phyloP scores from a whole-genome alignment of 2,797 vertebrate species.

The Pseudopleuronectes americanus region DNA sequence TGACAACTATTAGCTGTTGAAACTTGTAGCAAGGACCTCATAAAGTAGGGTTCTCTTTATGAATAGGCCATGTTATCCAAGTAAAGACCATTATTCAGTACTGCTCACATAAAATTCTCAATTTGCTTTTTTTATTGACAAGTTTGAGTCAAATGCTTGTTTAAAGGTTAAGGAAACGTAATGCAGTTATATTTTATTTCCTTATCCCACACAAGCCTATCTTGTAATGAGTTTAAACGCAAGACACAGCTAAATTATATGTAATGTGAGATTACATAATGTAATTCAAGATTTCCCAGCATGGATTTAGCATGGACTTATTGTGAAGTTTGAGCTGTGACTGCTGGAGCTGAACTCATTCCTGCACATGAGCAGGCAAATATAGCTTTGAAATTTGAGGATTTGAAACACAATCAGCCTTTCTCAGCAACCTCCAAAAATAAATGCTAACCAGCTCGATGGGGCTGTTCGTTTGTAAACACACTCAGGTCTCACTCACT shows the following conservation, averaged over 20 bases:
- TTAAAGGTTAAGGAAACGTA: neutral
- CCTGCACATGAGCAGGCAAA: conserved; percentile 43
- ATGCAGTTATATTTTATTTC: neutral
- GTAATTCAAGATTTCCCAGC: too few relatives aligned
- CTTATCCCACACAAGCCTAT: neutral
- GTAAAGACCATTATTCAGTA: neutral
- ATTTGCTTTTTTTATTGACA: neutral
- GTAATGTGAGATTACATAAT: too few relatives aligned
- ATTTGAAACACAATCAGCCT: conserved; percentile 50
- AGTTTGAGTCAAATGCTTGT: neutral
- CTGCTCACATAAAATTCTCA: neutral
- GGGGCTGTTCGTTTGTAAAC: neutral
- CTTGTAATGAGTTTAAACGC: neutral
- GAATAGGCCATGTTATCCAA: too few relatives aligned
- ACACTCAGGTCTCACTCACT: neutral
- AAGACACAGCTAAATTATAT: too few relatives aligned
- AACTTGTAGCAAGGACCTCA: too few relatives aligned
- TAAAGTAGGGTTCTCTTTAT: too few relatives aligned
- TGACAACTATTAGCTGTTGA: too few relatives aligned
- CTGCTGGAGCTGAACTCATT: conserved; percentile 9
- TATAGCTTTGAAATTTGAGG: conserved; percentile 62
- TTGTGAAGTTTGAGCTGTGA: conserved; percentile 10
- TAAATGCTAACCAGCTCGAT: conserved; percentile 35
- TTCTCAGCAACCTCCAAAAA: conserved; percentile 50
- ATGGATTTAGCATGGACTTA: neutral